A percentile compares a stretch with the other conserved stretches of the same genome.
Conservation (phyloP, 2,888 invertebrate genomes). For the Hirtodrosophila confusa region DNA sequence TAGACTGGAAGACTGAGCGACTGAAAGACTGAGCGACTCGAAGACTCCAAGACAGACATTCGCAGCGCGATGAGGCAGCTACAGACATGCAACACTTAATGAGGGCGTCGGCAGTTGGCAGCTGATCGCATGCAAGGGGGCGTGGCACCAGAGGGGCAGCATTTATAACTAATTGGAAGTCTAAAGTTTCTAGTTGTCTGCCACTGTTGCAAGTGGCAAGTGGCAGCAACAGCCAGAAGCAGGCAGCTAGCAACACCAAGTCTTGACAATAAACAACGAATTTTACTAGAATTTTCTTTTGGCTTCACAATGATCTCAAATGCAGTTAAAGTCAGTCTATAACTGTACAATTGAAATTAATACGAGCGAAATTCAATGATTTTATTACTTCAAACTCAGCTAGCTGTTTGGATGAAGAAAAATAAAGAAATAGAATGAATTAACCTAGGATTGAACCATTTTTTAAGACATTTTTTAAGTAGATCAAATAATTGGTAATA, state of each 20-base stretch:
- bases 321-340: conserved; percentile 10
- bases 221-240: conserved; percentile 24
- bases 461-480: no score
- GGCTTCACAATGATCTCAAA: conserved; percentile 9
- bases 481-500: no score
- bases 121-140: conserved; percentile 68
- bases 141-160: conserved; percentile 32
- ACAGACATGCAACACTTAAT: conserved; percentile 76
- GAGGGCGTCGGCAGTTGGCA: conserved; percentile 70
- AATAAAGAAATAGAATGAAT: no score
- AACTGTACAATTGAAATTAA: conserved; percentile 16
- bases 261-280: conserved; percentile 27
- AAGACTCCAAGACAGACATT: conserved; percentile 4
- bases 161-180: conserved; percentile 67
- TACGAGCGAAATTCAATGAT: conserved; percentile 13
- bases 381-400: no score
- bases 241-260: conserved; percentile 9
- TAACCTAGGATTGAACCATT: no score
- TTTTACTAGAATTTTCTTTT: conserved; percentile 19
- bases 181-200: conserved; percentile 37
- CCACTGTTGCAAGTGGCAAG: conserved; percentile 27
- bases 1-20: conserved; percentile 37
- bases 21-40: conserved; percentile 37
- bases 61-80: conserved; percentile 34
- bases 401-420: no score